Conservation (phyloP, 2,797 vertebrate genomes). For the Oryzias dopingdopingensis region DNA sequence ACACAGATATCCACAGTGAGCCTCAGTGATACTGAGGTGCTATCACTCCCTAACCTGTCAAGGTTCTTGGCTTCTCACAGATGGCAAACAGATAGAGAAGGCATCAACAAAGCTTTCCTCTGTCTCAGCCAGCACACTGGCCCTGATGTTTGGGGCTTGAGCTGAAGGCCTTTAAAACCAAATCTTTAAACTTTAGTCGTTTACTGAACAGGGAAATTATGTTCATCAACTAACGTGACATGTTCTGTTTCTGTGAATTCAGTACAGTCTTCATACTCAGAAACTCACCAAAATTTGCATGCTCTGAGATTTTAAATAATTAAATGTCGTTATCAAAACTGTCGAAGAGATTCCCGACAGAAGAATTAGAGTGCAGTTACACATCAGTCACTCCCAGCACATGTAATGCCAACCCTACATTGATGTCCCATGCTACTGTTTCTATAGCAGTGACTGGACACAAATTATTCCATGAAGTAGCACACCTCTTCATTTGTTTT, state of each 20-base stretch:
- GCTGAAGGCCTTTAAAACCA: background rate
- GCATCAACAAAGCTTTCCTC: conserved; percentile 46
- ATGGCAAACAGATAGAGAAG: conserved; percentile 54
- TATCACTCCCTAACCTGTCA: conserved; percentile 62
- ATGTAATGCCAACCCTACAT: too few relatives aligned
- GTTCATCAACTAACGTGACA: background rate
- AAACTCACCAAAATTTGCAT: too few relatives aligned
- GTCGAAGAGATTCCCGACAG: too few relatives aligned
- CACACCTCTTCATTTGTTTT: too few relatives aligned
- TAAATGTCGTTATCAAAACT: too few relatives aligned
- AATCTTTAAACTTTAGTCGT: background rate
- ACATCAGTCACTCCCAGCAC: too few relatives aligned
- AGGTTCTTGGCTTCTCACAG: conserved; percentile 61
- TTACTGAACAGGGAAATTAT: background rate
- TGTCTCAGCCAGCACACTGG: conserved; percentile 14
- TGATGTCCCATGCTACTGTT: too few relatives aligned
- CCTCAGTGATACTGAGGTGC: conserved; percentile 39
- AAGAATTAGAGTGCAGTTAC: too few relatives aligned
- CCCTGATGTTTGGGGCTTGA: background rate
- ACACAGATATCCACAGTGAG: conserved; percentile 4
- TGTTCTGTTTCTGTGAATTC: background rate
- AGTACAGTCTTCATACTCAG: too few relatives aligned
- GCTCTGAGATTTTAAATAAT: too few relatives aligned
- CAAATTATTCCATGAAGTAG: too few relatives aligned
- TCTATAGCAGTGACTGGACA: too few relatives aligned